Evolutionary conservation across 1,140 invertebrate genomes (phyloP), one percentile per base, ranked within the genome.

Genomic region (Papilio aristodemus): DNA sequence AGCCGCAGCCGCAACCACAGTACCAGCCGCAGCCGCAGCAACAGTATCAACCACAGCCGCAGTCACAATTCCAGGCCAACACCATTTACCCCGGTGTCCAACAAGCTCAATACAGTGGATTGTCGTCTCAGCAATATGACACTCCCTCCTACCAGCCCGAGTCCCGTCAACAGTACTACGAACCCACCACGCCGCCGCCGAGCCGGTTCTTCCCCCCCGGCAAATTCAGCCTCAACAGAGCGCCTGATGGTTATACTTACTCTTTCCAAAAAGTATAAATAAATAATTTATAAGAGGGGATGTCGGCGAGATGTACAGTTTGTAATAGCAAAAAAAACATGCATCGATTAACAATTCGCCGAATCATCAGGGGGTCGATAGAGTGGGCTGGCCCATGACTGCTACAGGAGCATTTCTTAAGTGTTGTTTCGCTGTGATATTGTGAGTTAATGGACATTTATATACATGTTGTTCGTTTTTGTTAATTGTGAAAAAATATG

Each of bases 171-270:
- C 92, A 93, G 76, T 87, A 90, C 78, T 93, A 93, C 75, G 92
- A 92, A 43, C 87, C 92, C 6, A 95, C 95, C 25, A 96, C 95
- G 14, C 94, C 93, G 50, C 90, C 94, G 11, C 94, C 95, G 1
- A 93, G 94, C 71, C 93, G 95, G 75, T 96, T 96, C 90, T 95
- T 95, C 83, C 96, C 95, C 19, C 95, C 96, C 1, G 96, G 96
- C 68, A 96, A 97, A 84, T 93, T 97, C 67, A 94, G 94, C 76
- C 93, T 97, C 72, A 96, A 96, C 92, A 93, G 96, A 85, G 96
- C 95, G 46, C 96, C 96, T 17, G 96, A 97, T 81, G 96, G 96
- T 71, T 97, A 95, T 88, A 95, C 95, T 73, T 97, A 96, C 88
- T 95, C 93, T 57, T 97, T 96, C 92, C 95, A 94, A 90, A 96